Evolutionary conservation across 2,113 vertebrate species (phyloP).

Genomic region (Uropsilus gracilis): DNA sequence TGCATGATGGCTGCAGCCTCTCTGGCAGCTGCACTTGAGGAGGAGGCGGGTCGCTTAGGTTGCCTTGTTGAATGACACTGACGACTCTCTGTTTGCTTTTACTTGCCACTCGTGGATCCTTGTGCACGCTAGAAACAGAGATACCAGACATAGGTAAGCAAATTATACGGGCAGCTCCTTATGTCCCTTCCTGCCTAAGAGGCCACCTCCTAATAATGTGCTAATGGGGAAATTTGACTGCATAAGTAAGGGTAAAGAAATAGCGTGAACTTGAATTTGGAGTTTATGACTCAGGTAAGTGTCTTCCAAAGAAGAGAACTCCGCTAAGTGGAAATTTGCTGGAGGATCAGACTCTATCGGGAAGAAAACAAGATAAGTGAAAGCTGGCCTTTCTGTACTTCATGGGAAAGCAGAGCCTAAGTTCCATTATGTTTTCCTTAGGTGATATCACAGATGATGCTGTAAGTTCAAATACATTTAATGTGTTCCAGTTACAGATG

Average conservation of each 20-base stretch:
- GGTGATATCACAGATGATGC: constrained; percentile 7
- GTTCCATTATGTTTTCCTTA: constrained; percentile 42
- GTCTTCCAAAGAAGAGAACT: constrained; percentile 38
- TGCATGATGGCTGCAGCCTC: background rate
- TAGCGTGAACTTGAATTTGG: constrained; percentile 49
- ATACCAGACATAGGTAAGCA: constrained; percentile 98
- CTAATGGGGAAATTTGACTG: constrained; percentile 52
- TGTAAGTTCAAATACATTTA: constrained; percentile 20
- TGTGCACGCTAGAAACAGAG: constrained; percentile 93
- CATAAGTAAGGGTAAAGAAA: constrained; percentile 68
- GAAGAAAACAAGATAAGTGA: constrained; percentile 38
- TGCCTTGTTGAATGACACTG: constrained; percentile 57
- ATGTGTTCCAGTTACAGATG: constrained; percentile 34
- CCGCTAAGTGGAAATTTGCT: constrained; percentile 41
- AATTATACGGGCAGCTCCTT: constrained; percentile 50
- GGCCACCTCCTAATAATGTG: background rate
- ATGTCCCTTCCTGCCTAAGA: constrained; percentile 20
- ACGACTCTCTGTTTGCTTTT: constrained; percentile 81
- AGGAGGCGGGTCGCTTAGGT: constrained; percentile 19
- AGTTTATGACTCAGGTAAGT: constrained; percentile 56
- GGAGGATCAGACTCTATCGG: background rate
- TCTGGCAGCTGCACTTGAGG: constrained; percentile 1
- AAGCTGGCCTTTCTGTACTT: constrained; percentile 12
- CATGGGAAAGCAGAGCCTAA: constrained; percentile 38
- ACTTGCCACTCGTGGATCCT: constrained; percentile 71